A percentile compares a stretch with the other conserved stretches of the same genome.
Evolutionary conservation across 2,797 vertebrate species (phyloP).

Genomic region (Limnodromus scolopaceus): DNA sequence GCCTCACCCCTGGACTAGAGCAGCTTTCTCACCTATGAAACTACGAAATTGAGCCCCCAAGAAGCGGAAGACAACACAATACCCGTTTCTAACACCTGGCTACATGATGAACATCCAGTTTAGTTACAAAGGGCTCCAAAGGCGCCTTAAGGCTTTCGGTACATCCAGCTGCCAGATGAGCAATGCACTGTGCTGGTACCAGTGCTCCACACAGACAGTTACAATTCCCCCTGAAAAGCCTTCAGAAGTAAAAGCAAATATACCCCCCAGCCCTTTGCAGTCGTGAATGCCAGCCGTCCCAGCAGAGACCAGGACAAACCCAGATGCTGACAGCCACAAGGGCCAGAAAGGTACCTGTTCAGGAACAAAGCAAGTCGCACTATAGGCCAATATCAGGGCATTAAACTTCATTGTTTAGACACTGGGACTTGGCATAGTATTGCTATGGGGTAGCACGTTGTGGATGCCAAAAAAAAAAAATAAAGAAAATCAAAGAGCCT

Average conservation of each 20-base stretch:
- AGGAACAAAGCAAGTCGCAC: not conserved
- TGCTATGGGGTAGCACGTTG: not conserved
- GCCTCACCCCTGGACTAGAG: accelerated
- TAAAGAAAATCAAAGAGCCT: too few relatives aligned
- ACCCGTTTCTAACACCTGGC: accelerated
- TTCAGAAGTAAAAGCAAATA: not conserved
- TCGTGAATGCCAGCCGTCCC: accelerated
- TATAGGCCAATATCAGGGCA: not conserved
- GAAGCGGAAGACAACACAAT: accelerated
- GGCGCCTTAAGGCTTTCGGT: not conserved
- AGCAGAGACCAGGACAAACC: not conserved
- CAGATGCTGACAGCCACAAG: not conserved
- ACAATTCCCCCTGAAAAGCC: not conserved
- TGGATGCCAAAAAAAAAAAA: too few relatives aligned
- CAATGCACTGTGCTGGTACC: accelerated
- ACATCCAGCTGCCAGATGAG: not conserved
- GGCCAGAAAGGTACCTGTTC: accelerated
- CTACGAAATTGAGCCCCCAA: too few relatives aligned
- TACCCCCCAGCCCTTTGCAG: accelerated
- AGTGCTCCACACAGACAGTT: accelerated
- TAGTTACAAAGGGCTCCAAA: accelerated
- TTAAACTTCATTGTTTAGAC: not conserved
- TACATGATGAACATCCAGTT: accelerated
- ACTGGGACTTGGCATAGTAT: accelerated
- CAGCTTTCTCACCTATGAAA: too few relatives aligned